A percentile compares a stretch with the other conserved stretches of the same genome.
These are phyloP conservation scores for Gephyroberyx darwinii DNA, from an alignment of 2,797 vertebrate genomes.

Conservation along the genomic window DNA sequence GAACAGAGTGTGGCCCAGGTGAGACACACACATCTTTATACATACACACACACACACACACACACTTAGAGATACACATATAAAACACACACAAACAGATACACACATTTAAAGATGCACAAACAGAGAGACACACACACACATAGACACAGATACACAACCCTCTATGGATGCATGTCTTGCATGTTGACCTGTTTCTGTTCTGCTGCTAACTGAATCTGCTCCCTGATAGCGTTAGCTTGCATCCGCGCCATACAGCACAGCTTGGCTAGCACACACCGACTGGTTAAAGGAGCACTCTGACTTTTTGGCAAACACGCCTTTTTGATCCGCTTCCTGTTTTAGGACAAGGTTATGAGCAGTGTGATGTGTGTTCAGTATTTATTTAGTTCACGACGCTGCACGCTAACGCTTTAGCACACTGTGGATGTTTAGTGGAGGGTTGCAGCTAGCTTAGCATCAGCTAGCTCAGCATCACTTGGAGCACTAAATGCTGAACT, in stretches of 20 bases:
- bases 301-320: not conserved
- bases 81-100: not conserved
- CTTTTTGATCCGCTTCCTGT: not conserved
- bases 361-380: not conserved
- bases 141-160: not conserved
- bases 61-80: not conserved
- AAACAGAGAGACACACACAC: not conserved
- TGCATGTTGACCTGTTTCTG: no score
- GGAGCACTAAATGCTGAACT: constrained; percentile 1
- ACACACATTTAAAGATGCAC: not conserved
- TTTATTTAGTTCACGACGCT: not conserved
- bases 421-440: not conserved
- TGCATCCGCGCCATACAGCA: no score
- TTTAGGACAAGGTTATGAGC: no score
- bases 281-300: not conserved
- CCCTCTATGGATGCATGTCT: no score
- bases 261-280: no score
- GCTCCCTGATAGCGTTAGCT: no score
- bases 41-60: not conserved
- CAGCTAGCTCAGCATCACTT: constrained; percentile 9
- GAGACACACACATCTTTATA: constrained; percentile 43
- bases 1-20: constrained; percentile 90
- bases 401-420: constrained; percentile 14
- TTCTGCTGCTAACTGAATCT: no score
- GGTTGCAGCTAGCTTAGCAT: constrained; percentile 4